Evolutionary conservation across 2,797 vertebrate species (phyloP), one percentile per base, ranked within the genome.

Genomic region (Sphenodon punctatus): DNA sequence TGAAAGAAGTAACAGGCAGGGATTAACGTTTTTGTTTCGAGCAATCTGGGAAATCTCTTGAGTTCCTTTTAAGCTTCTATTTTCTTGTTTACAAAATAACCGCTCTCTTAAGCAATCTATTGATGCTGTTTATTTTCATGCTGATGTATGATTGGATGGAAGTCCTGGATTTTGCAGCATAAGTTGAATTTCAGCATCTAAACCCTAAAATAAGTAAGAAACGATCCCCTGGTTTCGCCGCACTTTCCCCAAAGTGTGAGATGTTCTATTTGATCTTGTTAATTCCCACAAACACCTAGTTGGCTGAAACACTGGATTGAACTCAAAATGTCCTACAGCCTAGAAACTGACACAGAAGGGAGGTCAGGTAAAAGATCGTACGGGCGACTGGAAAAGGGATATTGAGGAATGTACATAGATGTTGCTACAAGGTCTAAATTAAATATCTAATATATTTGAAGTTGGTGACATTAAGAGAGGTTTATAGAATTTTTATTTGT

Each of bases 381-480:
- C 2, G 0, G 10, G 14, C 1, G 51, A 56, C 30, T n/a, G 15
- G 25, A 51, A 30, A 5, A 70, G 19, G n/a, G n/a, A 27, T 19
- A 3, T 25, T 8, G 5, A 17, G 14, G 17, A 51, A 15, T 58
- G 78, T 43, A 66, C 55, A 65, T 27, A 65, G 23, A n/a, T 6
- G 8, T 2, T 38, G 22, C 25, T 30, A 14, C 14, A 63, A 83
- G 60, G 55, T 67, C 73, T 65, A 12, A 45, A 39, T 4, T 1
- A 88, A 82, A 87, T 49, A 60, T 45, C 82, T 77, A 84, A 84
- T 91, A 77, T 87, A 87, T 82, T n/a, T 87, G 38, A 63, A 86
- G 71, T 64, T 34, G 78, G 69, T 51, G 42, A 32, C 32, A 61
- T 78, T 56, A 75, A 53, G 46, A 25, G 19, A 67, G 72, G 68